These are phyloP conservation scores for Eilema caniola DNA, from an alignment of 2,888 invertebrate genomes.

Conservation along the genomic window DNA sequence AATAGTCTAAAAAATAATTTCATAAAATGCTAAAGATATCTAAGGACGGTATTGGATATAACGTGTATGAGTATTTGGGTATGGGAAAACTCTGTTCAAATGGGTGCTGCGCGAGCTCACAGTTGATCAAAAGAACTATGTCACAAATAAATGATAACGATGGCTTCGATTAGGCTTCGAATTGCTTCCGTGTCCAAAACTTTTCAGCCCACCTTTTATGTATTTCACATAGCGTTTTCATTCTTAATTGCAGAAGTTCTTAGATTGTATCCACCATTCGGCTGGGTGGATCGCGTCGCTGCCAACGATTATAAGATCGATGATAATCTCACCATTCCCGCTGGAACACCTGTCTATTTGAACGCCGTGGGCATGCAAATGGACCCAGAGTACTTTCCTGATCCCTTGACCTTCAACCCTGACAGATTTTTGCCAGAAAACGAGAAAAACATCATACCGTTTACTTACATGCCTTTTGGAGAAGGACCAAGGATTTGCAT, in stretches of 20 bases:
- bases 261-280: constrained; percentile 59
- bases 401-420: constrained; percentile 85
- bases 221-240: not conserved
- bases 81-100: no score
- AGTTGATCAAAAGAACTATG: no score
- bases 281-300: constrained; percentile 65
- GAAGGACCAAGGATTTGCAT: constrained; percentile 88
- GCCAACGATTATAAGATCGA: constrained; percentile 59
- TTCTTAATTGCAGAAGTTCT: constrained; percentile 1
- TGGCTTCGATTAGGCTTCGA: no score
- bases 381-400: constrained; percentile 82
- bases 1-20: no score
- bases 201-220: no score
- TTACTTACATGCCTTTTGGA: constrained; percentile 84
- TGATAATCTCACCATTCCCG: constrained; percentile 61
- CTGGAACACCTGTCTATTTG: constrained; percentile 62
- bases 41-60: no score
- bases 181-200: no score
- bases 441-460: constrained; percentile 67
- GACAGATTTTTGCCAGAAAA: constrained; percentile 86
- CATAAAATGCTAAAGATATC: no score
- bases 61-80: no score
- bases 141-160: no score
- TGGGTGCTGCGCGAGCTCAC: no score
- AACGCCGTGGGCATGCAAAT: constrained; percentile 60